phyloP scores from a whole-genome alignment of 1,140 invertebrate species.

The Holcopasites calliopsidis region DNA sequence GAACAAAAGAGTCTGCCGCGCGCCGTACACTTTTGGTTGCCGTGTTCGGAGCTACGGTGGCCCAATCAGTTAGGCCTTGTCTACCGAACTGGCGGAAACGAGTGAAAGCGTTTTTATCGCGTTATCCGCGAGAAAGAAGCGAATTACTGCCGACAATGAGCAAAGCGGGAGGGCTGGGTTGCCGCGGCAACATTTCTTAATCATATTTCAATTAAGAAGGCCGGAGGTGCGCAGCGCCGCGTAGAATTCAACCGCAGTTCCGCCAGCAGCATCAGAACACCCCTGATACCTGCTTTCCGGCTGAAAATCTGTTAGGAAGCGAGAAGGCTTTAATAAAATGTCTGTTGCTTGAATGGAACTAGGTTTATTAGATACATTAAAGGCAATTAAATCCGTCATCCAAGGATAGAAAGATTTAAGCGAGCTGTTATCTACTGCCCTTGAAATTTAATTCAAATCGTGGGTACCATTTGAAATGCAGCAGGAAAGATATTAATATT shows the following conservation, averaged over 20 bases:
- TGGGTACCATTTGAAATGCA: too few species aligned
- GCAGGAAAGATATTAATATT: too few species aligned
- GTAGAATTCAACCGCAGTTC: background rate
- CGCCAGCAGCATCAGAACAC: background rate
- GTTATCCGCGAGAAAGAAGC: slow-evolving; percentile 3
- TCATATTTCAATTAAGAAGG: slow-evolving; percentile 29
- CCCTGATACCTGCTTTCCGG: background rate
- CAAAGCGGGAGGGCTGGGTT: background rate
- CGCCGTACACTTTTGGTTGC: too few species aligned
- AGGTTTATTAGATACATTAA: too few species aligned
- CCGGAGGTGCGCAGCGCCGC: background rate
- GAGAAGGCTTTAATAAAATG: background rate
- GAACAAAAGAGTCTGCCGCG: too few species aligned
- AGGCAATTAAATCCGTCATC: too few species aligned
- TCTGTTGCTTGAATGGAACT: background rate
- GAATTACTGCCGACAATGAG: slow-evolving; percentile 8
- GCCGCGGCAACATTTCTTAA: slow-evolving; percentile 24
- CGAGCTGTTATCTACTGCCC: too few species aligned
- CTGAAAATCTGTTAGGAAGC: background rate
- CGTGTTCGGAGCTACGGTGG: too few species aligned
- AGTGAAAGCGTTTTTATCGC: slow-evolving; percentile 6
- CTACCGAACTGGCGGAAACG: background rate
- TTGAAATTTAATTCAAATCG: too few species aligned
- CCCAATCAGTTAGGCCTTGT: background rate
- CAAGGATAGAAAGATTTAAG: too few species aligned